Conservation (phyloP, 2,113 vertebrate species). For the Xenopus borealis region DNA sequence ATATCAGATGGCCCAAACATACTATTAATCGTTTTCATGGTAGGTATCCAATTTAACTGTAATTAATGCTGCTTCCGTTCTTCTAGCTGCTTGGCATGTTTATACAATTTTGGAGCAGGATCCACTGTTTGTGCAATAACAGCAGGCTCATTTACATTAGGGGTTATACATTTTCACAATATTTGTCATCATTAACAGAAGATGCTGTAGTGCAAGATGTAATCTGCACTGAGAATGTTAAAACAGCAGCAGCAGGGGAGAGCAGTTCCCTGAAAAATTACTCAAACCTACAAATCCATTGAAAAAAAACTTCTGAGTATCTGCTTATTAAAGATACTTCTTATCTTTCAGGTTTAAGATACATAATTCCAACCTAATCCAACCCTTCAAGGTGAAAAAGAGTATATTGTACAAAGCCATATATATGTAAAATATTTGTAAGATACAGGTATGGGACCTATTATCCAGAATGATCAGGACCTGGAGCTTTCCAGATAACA, state of each 20-base stretch:
- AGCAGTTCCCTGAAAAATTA: background rate
- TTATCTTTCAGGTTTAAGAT: too few species aligned
- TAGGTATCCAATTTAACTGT: constrained; percentile 4
- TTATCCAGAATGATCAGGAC: too few species aligned
- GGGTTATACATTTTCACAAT: background rate
- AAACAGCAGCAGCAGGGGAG: background rate
- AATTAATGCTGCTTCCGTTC: constrained; percentile 10
- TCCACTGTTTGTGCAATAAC: constrained; percentile 19
- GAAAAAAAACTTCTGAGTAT: too few species aligned
- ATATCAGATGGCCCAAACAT: background rate
- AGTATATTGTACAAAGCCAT: too few species aligned
- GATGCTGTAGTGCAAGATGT: background rate
- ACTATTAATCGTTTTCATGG: background rate
- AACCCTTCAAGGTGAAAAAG: too few species aligned
- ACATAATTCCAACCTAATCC: too few species aligned
- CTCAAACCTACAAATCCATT: too few species aligned
- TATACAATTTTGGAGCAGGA: background rate
- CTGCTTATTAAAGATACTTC: too few species aligned
- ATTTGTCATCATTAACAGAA: constrained; percentile 14
- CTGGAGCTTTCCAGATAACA: too few species aligned
- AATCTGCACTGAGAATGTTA: background rate
- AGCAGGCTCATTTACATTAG: constrained; percentile 6
- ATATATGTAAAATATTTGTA: too few species aligned
- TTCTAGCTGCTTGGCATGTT: background rate
- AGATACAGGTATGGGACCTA: too few species aligned